Percentiles rank a stretch among this genome's conserved stretches.
Evolutionary conservation across 2,113 vertebrate species (phyloP).

Genomic region (Heptranchias perlo): DNA sequence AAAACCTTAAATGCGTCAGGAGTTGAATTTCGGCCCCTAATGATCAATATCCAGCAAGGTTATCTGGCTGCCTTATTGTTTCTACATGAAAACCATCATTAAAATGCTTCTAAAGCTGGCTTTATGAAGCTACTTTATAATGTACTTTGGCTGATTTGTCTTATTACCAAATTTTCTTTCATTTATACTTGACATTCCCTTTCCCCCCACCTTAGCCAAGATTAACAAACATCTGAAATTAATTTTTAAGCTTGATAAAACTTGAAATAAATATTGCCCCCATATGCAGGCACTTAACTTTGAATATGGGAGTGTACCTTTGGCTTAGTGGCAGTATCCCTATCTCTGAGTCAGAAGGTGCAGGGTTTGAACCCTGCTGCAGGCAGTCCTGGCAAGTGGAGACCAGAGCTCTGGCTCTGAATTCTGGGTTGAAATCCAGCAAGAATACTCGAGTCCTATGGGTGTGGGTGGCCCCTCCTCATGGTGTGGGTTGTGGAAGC

Average conservation of each 20-base stretch:
- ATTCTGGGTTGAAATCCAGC: too few relatives aligned
- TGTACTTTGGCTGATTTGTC: constrained; percentile 4
- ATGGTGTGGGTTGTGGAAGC: neutral
- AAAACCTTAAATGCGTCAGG: neutral
- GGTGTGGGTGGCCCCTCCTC: neutral
- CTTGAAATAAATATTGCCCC: neutral
- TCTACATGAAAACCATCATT: neutral
- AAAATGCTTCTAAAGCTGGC: neutral
- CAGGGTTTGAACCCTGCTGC: neutral
- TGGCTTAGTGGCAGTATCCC: neutral
- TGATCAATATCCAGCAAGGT: neutral
- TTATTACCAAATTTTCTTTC: too few relatives aligned
- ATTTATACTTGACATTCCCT: neutral
- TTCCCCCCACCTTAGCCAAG: neutral
- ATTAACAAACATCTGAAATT: neutral
- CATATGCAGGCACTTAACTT: neutral
- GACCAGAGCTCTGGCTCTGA: neutral
- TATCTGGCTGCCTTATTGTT: neutral
- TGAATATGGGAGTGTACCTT: neutral
- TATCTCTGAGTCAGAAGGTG: neutral
- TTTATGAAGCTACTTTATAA: neutral
- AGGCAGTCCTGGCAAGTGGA: neutral
- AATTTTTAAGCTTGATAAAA: neutral
- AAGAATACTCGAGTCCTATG: too few relatives aligned
- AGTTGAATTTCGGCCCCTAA: neutral